Evolutionary conservation across 1,140 invertebrate species (phyloP).

Genomic region (Rhopalosiphum maidis): DNA sequence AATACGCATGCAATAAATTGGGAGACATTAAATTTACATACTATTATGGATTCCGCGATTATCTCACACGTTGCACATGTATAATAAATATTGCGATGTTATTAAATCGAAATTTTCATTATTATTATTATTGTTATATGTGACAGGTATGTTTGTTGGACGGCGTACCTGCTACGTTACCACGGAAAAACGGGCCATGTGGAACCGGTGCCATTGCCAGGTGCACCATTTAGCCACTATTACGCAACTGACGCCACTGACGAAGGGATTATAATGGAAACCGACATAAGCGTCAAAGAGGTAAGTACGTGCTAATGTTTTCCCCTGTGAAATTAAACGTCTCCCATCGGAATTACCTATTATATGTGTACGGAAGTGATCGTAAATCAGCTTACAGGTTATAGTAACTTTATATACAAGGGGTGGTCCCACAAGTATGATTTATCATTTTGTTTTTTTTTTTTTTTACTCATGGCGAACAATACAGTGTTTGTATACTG

Average conservation of each 20-base stretch:
- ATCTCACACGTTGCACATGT: not conserved
- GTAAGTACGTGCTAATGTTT: conserved; percentile 63
- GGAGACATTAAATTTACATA: conserved; percentile 17
- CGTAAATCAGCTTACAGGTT: not conserved
- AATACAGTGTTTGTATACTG: not conserved
- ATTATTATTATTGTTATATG: conserved; percentile 11
- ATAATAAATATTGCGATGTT: not conserved
- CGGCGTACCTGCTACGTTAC: conserved; percentile 72
- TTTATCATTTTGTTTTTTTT: conserved; percentile 9
- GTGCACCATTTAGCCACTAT: conserved; percentile 81
- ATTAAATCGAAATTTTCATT: not conserved
- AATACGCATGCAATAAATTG: not conserved
- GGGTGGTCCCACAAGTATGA: not conserved
- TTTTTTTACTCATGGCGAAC: not conserved
- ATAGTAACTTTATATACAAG: not conserved
- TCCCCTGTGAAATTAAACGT: not conserved
- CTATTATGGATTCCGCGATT: not conserved
- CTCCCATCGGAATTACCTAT: not conserved
- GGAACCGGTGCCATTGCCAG: conserved; percentile 72
- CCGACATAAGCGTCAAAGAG: conserved; percentile 78
- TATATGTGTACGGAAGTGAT: not conserved
- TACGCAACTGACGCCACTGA: conserved; percentile 84
- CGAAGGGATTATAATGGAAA: conserved; percentile 85
- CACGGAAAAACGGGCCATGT: conserved; percentile 65
- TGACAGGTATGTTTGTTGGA: conserved; percentile 79